Percentiles rank a stretch among this genome's conserved stretches.
These are phyloP conservation scores for Diaprepes abbreviatus DNA, from an alignment of 2,888 invertebrate species.

Conservation along the genomic window DNA sequence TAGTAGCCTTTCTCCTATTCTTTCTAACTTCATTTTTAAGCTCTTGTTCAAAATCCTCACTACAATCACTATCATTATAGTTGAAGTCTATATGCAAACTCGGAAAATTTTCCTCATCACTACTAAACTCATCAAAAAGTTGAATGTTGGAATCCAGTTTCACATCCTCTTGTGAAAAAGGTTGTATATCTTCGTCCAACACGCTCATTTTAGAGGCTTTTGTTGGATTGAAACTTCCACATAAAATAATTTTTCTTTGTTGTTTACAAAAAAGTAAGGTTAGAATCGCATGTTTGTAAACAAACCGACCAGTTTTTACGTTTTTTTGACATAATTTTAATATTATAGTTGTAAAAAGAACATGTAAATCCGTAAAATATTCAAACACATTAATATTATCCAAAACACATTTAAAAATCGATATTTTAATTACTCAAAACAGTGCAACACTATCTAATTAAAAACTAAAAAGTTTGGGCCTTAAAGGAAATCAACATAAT, in stretches of 20 bases:
- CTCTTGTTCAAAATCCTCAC: slow-evolving; percentile 49
- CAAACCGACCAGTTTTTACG: slow-evolving; percentile 1
- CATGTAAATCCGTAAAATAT: not conserved
- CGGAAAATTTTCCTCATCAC: slow-evolving; percentile 54
- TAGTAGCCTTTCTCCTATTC: slow-evolving; percentile 61
- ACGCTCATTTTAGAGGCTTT: slow-evolving; percentile 42
- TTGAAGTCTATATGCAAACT: slow-evolving; percentile 44
- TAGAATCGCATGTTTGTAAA: slow-evolving; percentile 20
- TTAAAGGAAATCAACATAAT: too few relatives aligned
- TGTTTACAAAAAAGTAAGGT: slow-evolving; percentile 31
- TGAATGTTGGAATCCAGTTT: not conserved
- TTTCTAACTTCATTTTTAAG: slow-evolving; percentile 53
- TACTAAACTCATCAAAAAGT: slow-evolving; percentile 49
- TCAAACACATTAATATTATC: not conserved
- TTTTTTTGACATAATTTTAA: not conserved
- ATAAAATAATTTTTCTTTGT: not conserved
- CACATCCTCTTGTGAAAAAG: not conserved
- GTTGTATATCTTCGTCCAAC: slow-evolving; percentile 28
- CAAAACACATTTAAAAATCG: slow-evolving; percentile 16
- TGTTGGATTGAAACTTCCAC: not conserved
- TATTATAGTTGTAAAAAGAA: not conserved
- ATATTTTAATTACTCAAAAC: slow-evolving; percentile 25
- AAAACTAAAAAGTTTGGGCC: not conserved
- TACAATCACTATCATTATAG: slow-evolving; percentile 52
- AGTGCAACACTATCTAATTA: not conserved